Conservation (phyloP, 2,113 vertebrate species). For the Microcebus ravelobensis region DNA sequence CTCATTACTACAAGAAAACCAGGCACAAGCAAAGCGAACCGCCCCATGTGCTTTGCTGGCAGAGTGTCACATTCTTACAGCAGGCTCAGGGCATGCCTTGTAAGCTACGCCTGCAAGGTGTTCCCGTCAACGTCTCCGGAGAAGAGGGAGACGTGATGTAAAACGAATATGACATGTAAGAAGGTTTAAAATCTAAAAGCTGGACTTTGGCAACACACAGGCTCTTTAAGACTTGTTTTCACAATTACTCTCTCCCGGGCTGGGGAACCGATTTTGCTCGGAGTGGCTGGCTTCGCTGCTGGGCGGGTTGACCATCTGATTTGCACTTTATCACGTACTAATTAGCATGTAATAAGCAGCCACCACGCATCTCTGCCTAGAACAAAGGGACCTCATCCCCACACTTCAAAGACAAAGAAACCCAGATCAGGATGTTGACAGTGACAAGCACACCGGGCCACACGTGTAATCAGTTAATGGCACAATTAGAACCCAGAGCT, state of each 20-base stretch:
- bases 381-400: constrained; percentile 55
- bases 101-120: neutral
- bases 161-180: neutral
- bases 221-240: neutral
- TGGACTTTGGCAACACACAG: neutral
- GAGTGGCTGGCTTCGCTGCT: neutral
- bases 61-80: neutral
- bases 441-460: neutral
- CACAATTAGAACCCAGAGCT: constrained; percentile 50
- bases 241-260: neutral
- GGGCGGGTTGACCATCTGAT: constrained; percentile 49
- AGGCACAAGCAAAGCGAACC: neutral
- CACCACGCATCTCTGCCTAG: neutral
- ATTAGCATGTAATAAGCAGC: constrained; percentile 74
- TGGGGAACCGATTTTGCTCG: constrained; percentile 28
- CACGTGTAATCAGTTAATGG: neutral
- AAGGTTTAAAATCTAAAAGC: neutral
- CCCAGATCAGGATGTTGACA: constrained; percentile 36
- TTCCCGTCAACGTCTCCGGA: accelerated
- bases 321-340: constrained; percentile 69
- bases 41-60: accelerated
- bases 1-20: neutral
- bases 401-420: constrained; percentile 71
- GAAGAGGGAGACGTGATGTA: neutral
- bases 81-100: accelerated